These are phyloP conservation scores for Squalus acanthias DNA, from an alignment of 2,797 vertebrate species.

Conservation along the genomic window DNA sequence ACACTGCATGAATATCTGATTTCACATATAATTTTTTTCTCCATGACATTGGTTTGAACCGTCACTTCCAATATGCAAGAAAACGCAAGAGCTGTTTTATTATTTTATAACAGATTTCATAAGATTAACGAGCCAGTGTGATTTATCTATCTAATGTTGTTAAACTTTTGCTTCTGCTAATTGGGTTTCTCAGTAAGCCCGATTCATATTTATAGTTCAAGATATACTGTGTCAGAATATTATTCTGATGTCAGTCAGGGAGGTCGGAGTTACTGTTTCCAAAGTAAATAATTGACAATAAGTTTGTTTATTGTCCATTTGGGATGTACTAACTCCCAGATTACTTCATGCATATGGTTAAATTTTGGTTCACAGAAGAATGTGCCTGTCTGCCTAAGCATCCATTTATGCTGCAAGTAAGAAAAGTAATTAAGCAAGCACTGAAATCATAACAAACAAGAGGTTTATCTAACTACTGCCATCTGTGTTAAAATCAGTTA, in stretches of 20 bases:
- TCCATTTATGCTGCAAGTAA: not conserved
- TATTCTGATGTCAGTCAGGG: not conserved
- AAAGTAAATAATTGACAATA: not conserved
- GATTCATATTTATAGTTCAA: not conserved
- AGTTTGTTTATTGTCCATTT: not conserved
- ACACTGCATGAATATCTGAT: not conserved
- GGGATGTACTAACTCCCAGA: not conserved
- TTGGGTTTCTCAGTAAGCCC: not conserved
- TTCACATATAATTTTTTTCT: not conserved
- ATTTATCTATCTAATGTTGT: not conserved
- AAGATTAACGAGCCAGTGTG: not conserved
- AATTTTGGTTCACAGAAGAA: not conserved
- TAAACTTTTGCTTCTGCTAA: not conserved
- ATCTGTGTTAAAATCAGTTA: not conserved
- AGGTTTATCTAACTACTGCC: not conserved
- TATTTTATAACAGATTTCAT: not conserved
- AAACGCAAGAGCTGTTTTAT: not conserved
- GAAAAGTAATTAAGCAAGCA: not conserved
- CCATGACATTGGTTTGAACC: not conserved
- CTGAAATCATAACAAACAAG: not conserved
- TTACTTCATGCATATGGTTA: not conserved
- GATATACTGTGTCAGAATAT: not conserved
- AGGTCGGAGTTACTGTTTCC: not conserved
- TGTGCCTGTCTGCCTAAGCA: not conserved
- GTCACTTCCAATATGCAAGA: not conserved